phyloP scores from a whole-genome alignment of 2,797 vertebrate genomes.

The Calcarius lapponicus region DNA sequence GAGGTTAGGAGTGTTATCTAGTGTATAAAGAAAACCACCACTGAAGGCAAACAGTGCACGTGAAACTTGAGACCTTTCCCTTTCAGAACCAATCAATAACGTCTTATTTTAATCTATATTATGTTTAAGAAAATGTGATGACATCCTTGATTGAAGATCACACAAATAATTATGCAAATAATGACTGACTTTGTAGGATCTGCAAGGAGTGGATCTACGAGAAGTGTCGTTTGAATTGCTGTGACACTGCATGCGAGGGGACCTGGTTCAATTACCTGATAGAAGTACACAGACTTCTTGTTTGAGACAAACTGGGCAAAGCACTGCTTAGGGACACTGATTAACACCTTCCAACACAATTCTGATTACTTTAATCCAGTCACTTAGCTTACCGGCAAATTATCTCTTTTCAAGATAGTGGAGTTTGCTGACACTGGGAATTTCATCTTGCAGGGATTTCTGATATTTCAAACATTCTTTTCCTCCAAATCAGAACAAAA shows the following conservation, averaged over 20 bases:
- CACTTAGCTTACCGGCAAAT: slow-evolving; percentile 46
- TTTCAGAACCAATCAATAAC: slow-evolving; percentile 69
- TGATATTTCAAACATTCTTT: background rate
- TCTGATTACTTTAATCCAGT: slow-evolving; percentile 69
- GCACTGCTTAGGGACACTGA: slow-evolving; percentile 54
- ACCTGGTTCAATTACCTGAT: slow-evolving; percentile 42
- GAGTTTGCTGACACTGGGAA: background rate
- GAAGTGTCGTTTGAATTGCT: slow-evolving; percentile 5
- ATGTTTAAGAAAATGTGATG: slow-evolving; percentile 73
- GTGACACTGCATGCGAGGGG: background rate
- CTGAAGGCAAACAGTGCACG: slow-evolving; percentile 42
- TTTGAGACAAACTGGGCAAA: slow-evolving; percentile 35
- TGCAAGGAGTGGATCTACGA: slow-evolving; percentile 30
- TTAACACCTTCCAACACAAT: slow-evolving; percentile 49
- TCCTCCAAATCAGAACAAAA: background rate
- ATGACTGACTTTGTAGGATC: slow-evolving; percentile 38
- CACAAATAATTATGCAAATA: slow-evolving; percentile 70
- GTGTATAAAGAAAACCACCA: slow-evolving; percentile 62
- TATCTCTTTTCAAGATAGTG: background rate
- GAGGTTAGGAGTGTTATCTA: slow-evolving; percentile 63
- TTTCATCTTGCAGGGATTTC: background rate
- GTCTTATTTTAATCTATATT: slow-evolving; percentile 70
- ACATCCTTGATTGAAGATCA: slow-evolving; percentile 73
- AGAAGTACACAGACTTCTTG: background rate
- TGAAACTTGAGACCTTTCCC: slow-evolving; percentile 55